Conservation (phyloP, 2,113 vertebrate genomes). For the Cyanoramphus novaezelandiae region DNA sequence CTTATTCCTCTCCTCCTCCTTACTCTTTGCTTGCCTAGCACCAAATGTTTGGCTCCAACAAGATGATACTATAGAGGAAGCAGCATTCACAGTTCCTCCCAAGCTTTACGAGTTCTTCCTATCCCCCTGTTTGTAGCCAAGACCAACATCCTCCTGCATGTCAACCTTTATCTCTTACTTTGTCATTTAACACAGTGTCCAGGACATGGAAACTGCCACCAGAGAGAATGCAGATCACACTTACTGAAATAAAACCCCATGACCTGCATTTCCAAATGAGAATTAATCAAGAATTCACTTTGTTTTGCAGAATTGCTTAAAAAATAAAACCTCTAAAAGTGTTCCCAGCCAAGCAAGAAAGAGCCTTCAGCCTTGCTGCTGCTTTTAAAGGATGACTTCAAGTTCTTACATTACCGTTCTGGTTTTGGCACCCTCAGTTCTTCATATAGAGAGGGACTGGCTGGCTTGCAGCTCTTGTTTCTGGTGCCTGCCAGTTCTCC, state of each 20-base stretch:
- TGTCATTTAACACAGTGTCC: background rate
- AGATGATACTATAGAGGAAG: background rate
- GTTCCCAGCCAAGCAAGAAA: background rate
- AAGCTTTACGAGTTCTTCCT: background rate
- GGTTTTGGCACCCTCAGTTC: background rate
- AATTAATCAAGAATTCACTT: background rate
- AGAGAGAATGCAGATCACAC: background rate
- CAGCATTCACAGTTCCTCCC: background rate
- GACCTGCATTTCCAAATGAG: background rate
- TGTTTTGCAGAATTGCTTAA: background rate
- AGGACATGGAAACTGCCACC: background rate
- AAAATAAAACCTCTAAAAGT: background rate
- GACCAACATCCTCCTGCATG: background rate
- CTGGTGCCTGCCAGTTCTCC: background rate
- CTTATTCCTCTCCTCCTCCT: slow-evolving; percentile 30
- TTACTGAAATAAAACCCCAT: background rate
- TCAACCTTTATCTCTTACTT: background rate
- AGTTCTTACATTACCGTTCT: background rate
- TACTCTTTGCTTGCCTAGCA: slow-evolving; percentile 45
- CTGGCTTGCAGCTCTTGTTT: background rate
- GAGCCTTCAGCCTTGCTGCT: background rate
- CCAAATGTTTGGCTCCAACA: slow-evolving; percentile 47
- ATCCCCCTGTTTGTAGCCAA: background rate
- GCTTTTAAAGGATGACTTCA: background rate
- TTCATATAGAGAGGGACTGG: background rate